phyloP scores from a whole-genome alignment of 2,113 vertebrate genomes.

The Cyrtonyx montezumae region DNA sequence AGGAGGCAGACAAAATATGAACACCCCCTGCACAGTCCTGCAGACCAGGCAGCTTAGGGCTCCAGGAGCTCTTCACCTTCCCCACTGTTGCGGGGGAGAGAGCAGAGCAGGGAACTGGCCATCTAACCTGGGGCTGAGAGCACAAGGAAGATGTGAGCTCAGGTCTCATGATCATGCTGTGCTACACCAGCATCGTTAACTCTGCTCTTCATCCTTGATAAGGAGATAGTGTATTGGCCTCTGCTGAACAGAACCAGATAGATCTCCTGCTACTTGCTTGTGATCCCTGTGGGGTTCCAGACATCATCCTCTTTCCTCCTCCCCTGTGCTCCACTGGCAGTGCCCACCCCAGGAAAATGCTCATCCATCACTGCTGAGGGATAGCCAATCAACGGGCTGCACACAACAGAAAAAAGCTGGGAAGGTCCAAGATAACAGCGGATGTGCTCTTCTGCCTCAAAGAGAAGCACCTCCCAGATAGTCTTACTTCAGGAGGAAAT shows the following conservation, averaged over 20 bases:
- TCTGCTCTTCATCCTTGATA: slow-evolving; percentile 88
- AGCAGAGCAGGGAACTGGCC: background rate
- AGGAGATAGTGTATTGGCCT: slow-evolving; percentile 91
- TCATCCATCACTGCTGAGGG: slow-evolving; percentile 66
- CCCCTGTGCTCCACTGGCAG: slow-evolving; percentile 92
- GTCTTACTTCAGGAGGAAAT: background rate
- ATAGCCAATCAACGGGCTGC: accelerated
- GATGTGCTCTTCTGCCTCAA: background rate
- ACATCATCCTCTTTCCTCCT: slow-evolving; percentile 84
- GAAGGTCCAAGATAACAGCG: too few relatives aligned
- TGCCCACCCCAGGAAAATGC: slow-evolving; percentile 98
- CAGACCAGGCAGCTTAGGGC: background rate
- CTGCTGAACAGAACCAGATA: slow-evolving; percentile 90
- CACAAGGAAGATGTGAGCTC: background rate
- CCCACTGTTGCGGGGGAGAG: accelerated
- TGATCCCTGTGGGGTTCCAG: slow-evolving; percentile 92
- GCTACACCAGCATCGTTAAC: slow-evolving; percentile 76
- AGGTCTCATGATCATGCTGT: background rate
- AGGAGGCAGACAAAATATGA: too few relatives aligned
- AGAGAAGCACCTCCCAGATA: background rate
- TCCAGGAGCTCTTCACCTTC: background rate
- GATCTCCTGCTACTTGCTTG: slow-evolving; percentile 93
- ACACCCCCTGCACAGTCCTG: too few relatives aligned
- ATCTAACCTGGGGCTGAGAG: background rate
- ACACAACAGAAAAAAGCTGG: background rate